Base-by-base conservation (phyloP, 2,888 invertebrate species). In the Apamea anceps region DNA sequence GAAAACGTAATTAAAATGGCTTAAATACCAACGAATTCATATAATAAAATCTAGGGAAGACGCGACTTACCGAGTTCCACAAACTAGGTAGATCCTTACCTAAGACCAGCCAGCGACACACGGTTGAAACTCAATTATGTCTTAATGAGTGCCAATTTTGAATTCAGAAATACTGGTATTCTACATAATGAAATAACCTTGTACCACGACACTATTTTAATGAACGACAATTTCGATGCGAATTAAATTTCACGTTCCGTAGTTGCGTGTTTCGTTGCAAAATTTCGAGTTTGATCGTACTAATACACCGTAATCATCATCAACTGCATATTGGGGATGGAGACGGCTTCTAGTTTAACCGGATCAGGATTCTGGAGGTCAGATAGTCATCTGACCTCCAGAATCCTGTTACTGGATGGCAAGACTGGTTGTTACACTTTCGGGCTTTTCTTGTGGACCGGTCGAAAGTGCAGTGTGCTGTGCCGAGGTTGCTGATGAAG, bases 111-210 rank as follows among this genome's bases (percentile, higher is more conserved):
- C 6, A 18, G 28, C 28, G 42, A 81, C 42, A 80, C 51, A 32
- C 60, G 15, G 81, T 62, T 45, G 32, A 32, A 81, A 79, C 81
- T 18, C 72, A 81, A 71, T 81, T 71, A 80, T 70, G 25, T 18
- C 42, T 32, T 70, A 80, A 81, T 70, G 28, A 70, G 7, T 18
- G 60, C 42, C 81, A 81, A 79, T 79, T 79, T 79, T 8, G 51
- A 28, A 79, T 71, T 79, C 48, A n/a, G 71, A 51, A 80, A 70
- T 51, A 70, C 57, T 48, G 37, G 37, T 28, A 28, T 70, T 70
- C 70, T 62, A 62, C 51, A 28, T 51, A 62, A 80, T 70, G 18
- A 80, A 80, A 42, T 21, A 32, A 79, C 28, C 4, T 3, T 51
- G 12, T 66, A 67, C 57, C 54, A 48, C 21, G 12, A 25, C 10